Evolutionary conservation across 2,113 vertebrate species (phyloP), one percentile per base, ranked within the genome.

Genomic region (Condylura cristata): DNA sequence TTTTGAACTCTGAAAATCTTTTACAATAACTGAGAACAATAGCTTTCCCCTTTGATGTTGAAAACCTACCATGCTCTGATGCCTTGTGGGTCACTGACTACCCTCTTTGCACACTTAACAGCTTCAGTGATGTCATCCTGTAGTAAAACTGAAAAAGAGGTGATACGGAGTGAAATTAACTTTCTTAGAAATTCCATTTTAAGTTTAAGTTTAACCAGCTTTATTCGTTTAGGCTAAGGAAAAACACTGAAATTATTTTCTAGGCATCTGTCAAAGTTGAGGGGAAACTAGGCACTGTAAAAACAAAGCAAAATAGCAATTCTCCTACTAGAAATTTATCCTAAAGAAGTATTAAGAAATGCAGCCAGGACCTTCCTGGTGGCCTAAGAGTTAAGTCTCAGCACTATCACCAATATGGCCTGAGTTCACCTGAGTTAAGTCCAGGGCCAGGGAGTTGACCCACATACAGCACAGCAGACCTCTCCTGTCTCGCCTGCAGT

Each of bases 41-140:
- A 71, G 16, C 61, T 84, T 61, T 20, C n/a, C n/a, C 44, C 34
- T 61, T 61, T 44, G 56, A 56, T 0, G 6, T 10, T 41, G 66
- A 71, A 48, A 79, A 97, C 97, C 0, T 96, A 97, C 97, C 97
- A 97, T 51, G 96, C 98, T 56, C 6, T 48, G 68, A 98, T 94
- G 85, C 96, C 98, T 39, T 96, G 86, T 16, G 94, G 89, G 51
- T 96, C 91, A 0, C 63, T 34, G 83, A 97, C 96, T 80, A 98
- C 41, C 16, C 48, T 97, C 86, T 98, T 98, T 32, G 97, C 97
- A 81, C 97, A 96, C 0, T 4, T 0, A 32, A 95, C 58, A 6
- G 96, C 65, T 58, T 92, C 5, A 71, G 63, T 61, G 72, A 97
- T 96, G 90, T 96, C 72, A 34, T 96, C 86, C 30, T 63, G 14